Base-by-base conservation (phyloP, 2,113 vertebrate genomes). In the Tragelaphus strepsiceros region DNA sequence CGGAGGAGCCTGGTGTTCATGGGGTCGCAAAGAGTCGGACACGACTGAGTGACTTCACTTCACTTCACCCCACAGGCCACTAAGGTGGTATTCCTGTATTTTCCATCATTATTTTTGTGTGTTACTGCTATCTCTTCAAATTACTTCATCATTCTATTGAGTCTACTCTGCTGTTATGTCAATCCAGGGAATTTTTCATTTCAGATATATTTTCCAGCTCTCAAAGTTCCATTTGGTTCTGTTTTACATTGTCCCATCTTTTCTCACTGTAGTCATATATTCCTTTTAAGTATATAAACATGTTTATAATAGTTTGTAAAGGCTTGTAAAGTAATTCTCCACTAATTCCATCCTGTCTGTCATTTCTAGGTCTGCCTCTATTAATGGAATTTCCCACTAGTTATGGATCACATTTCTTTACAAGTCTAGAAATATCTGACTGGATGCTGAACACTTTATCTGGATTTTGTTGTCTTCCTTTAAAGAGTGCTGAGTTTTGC, bases 391-490 rank as follows among this genome's bases (percentile, higher is more conserved):
- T 87, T 93, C 67, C 39, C 88, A 13, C 19, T 86, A 8, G 59
- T 15, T 62, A 82, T 30, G 10, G 17, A 13, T 62, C 71, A 94
- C 7, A 53, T 32, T 78, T 89, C 62, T 93, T 95, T 46, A 67
- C 3, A 16, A 12, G 24, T 82, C 64, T 43, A 54, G 24, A 74
- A 62, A 88, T 49, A 85, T 21, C 2, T 91, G 13, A 59, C 30
- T 39, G 16, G 10, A 92, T 43, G 19, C 16, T 74, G 28, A 39
- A 49, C 5, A 71, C 28, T 83, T 17, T 56, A 21, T 62, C 81
- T 96, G 17, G 61, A 51, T 91, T 96, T 93, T 86, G 19, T 51
- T 39, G 11, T 95, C 22, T 84, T 96, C 58, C 30, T 95, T 90
- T 96, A 84, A 96, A 96, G 28, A 84, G 7, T 51, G 39, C 28